Conservation (phyloP, 1,140 invertebrate species). For the Brachionus plicatilis region DNA sequence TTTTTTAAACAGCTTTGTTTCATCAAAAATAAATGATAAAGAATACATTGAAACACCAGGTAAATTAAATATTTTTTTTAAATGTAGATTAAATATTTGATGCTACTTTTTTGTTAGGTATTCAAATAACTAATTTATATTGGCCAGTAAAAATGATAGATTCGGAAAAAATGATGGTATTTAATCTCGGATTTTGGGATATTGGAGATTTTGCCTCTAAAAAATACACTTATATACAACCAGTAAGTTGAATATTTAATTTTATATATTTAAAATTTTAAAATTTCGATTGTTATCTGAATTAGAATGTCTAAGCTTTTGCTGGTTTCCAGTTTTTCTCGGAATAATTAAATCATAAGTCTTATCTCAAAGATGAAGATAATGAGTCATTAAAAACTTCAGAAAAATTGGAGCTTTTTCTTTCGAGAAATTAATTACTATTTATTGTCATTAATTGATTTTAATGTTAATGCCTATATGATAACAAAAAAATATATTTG, state of each 20-base stretch:
- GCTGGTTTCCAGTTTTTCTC: too few species aligned
- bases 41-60: slow-evolving; percentile 19
- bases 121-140: slow-evolving; percentile 20
- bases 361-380: too few species aligned
- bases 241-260: background rate
- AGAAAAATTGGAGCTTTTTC: too few species aligned
- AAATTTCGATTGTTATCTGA: too few species aligned
- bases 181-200: slow-evolving; percentile 28
- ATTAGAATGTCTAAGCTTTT: too few species aligned
- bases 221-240: slow-evolving; percentile 34
- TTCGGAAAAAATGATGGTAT: background rate
- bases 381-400: too few species aligned
- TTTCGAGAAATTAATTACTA: too few species aligned
- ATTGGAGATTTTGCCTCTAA: background rate
- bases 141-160: slow-evolving; percentile 34
- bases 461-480: too few species aligned
- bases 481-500: too few species aligned
- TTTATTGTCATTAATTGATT: too few species aligned
- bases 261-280: too few species aligned
- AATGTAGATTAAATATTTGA: background rate
- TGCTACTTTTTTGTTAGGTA: background rate
- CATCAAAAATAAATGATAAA: background rate
- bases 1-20: background rate
- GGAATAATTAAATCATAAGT: too few species aligned
- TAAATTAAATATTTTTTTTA: background rate